Percentiles rank a stretch among this genome's conserved stretches.
Evolutionary conservation across 2,113 vertebrate species (phyloP).

Genomic region (Erpornis zantholeuca): DNA sequence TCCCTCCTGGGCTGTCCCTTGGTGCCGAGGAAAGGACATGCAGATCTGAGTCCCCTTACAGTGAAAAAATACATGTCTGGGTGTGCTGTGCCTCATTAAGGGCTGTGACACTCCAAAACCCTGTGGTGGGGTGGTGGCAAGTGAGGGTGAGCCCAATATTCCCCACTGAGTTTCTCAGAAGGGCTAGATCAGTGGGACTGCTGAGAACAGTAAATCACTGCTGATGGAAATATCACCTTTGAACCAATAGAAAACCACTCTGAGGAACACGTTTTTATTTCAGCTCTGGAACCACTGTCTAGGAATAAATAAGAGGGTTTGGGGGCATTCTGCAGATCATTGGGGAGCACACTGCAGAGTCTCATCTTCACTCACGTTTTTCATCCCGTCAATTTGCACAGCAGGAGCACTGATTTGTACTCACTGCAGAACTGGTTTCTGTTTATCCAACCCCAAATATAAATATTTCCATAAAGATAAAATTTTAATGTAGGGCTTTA

Average conservation of each 20-base stretch:
- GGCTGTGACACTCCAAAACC: background rate
- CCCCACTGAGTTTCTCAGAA: background rate
- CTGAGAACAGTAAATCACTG: background rate
- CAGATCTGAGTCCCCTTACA: background rate
- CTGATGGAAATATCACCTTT: background rate
- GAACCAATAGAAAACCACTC: background rate
- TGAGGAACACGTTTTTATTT: background rate
- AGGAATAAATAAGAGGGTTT: background rate
- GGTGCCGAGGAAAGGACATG: too few relatives aligned
- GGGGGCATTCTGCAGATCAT: background rate
- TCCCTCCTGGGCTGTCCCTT: rapidly evolving
- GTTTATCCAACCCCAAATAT: background rate
- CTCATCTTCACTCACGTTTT: background rate
- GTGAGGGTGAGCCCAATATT: rapidly evolving
- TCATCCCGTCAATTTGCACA: background rate
- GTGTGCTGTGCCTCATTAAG: background rate
- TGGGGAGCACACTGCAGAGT: background rate
- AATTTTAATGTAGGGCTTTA: constrained; percentile 20
- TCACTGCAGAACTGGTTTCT: background rate
- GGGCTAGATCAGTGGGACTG: background rate
- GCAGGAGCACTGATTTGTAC: background rate
- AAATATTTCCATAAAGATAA: constrained; percentile 44
- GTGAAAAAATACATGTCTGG: background rate
- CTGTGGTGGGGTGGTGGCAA: rapidly evolving
- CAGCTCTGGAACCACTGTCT: background rate